These are phyloP conservation scores for Cheiracanthium punctorium DNA, from an alignment of 2,888 invertebrate species.

Conservation along the genomic window DNA sequence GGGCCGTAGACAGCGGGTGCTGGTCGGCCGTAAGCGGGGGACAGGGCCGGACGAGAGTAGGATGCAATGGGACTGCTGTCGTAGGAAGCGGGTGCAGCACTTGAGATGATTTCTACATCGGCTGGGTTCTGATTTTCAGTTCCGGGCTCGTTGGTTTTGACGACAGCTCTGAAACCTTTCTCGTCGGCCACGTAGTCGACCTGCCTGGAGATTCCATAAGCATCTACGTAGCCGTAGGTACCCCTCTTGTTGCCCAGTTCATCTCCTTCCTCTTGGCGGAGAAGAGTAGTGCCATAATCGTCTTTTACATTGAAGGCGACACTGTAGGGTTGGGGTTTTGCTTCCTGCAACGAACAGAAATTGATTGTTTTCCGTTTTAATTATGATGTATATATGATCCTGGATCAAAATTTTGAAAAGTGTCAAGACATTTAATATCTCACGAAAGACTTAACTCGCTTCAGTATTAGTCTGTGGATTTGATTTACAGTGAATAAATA, in stretches of 20 bases:
- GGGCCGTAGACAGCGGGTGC: constrained; percentile 21
- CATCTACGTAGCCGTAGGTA: constrained; percentile 70
- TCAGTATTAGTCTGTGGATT: too few relatives aligned
- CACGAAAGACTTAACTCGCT: too few relatives aligned
- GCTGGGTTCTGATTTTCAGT: constrained; percentile 65
- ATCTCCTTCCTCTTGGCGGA: constrained; percentile 71
- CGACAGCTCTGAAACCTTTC: constrained; percentile 69
- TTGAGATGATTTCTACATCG: constrained; percentile 46
- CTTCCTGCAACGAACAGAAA: constrained; percentile 21
- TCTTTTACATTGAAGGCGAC: constrained; percentile 71
- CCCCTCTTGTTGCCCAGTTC: constrained; percentile 71
- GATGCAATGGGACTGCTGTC: background rate
- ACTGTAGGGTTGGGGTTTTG: constrained; percentile 71
- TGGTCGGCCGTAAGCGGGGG: constrained; percentile 26
- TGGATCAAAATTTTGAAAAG: too few relatives aligned
- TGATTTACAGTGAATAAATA: too few relatives aligned
- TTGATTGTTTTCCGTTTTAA: too few relatives aligned
- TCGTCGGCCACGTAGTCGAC: constrained; percentile 71
- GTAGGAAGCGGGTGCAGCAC: background rate
- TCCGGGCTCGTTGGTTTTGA: constrained; percentile 72
- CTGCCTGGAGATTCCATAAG: constrained; percentile 70
- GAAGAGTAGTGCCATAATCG: constrained; percentile 59
- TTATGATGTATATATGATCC: too few relatives aligned
- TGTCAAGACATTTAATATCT: too few relatives aligned
- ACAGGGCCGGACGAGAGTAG: background rate